Percentiles rank a stretch among this genome's conserved stretches.
These are phyloP conservation scores for Musca vetustissima DNA, from an alignment of 1,140 invertebrate genomes.

Conservation along the genomic window DNA sequence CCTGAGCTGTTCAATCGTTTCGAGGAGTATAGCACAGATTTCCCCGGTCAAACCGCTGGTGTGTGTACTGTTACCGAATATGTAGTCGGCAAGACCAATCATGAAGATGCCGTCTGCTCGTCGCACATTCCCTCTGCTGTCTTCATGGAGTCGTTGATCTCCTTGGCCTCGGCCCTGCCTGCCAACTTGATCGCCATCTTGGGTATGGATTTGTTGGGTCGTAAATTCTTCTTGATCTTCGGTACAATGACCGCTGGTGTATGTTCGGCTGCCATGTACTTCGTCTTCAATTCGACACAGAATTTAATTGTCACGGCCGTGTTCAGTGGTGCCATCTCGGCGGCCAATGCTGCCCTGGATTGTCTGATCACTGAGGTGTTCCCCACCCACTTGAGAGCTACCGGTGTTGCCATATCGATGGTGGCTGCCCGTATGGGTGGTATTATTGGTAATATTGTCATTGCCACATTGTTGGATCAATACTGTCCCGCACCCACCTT, in stretches of 20 bases:
- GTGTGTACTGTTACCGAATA: conserved; percentile 77
- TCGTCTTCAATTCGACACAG: conserved; percentile 77
- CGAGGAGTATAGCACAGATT: conserved; percentile 70
- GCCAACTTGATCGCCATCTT: conserved; percentile 80
- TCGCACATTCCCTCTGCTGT: conserved; percentile 74
- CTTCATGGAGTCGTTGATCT: conserved; percentile 83
- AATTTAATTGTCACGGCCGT: conserved; percentile 81
- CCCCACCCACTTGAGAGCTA: conserved; percentile 82
- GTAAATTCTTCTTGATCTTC: conserved; percentile 87
- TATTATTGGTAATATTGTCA: conserved; percentile 85
- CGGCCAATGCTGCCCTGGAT: conserved; percentile 84
- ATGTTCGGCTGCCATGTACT: conserved; percentile 82
- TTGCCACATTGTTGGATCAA: conserved; percentile 76
- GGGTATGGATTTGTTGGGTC: conserved; percentile 76
- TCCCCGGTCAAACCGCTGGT: conserved; percentile 63
- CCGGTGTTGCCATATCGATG: conserved; percentile 84
- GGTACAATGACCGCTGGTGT: conserved; percentile 82
- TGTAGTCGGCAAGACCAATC: conserved; percentile 67
- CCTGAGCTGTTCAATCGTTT: conserved; percentile 86
- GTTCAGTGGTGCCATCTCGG: conserved; percentile 85
- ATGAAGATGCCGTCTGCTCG: conserved; percentile 63
- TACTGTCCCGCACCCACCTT: conserved; percentile 84
- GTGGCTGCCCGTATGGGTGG: conserved; percentile 76
- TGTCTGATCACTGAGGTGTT: conserved; percentile 88
- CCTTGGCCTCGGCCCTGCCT: conserved; percentile 79